A percentile compares a stretch with the other conserved stretches of the same genome.
Conservation (phyloP, 2,797 vertebrate genomes). For the Aphelocoma californica region DNA sequence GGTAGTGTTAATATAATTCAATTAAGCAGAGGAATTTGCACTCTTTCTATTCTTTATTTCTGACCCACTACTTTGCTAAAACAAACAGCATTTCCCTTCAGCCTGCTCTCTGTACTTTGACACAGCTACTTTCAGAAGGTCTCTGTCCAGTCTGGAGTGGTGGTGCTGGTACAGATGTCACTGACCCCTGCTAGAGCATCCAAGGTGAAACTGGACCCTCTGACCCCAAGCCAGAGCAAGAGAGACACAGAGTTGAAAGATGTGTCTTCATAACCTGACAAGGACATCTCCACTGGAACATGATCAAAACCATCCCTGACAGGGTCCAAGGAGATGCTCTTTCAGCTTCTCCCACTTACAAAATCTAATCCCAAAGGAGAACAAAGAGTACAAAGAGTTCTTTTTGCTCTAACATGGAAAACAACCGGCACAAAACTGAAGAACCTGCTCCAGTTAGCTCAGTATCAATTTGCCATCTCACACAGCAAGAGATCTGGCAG, state of each 20-base stretch:
- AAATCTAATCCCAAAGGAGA: background rate
- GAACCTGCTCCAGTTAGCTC: constrained; percentile 22
- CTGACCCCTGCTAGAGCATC: background rate
- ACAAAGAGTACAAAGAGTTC: constrained; percentile 12
- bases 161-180: background rate
- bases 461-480: constrained; percentile 12
- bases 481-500: constrained; percentile 45
- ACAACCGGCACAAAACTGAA: constrained; percentile 12
- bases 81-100: background rate
- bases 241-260: background rate
- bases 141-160: background rate
- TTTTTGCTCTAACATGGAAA: constrained; percentile 4
- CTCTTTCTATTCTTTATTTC: constrained; percentile 13
- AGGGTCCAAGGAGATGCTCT: background rate
- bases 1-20: constrained; percentile 4
- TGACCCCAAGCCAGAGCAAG: background rate
- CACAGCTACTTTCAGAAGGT: background rate
- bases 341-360: background rate
- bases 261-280: background rate
- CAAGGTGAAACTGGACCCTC: background rate
- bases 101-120: background rate
- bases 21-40: constrained; percentile 35
- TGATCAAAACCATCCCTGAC: background rate
- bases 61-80: background rate
- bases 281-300: background rate